Base-by-base conservation (phyloP, 23 tunicate species). In the Clavelina lepadiformis region DNA sequence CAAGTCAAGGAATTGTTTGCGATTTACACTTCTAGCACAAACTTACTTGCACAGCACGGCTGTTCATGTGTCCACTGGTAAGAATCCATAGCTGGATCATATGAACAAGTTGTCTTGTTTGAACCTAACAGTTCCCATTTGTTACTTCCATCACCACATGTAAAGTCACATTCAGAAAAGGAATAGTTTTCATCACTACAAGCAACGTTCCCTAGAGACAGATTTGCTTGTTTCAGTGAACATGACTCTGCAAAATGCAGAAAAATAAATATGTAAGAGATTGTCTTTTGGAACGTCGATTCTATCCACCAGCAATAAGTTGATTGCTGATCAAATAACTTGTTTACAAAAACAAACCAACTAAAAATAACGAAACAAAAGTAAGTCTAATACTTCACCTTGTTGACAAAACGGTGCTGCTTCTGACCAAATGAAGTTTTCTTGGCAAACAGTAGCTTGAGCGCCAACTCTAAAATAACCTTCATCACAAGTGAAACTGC, bases 1-100 rank as follows among this genome's bases (percentile, higher is more conserved):
- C n/a, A n/a, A n/a, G n/a, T n/a, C n/a, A n/a, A n/a, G n/a, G n/a
- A n/a, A n/a, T n/a, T n/a, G n/a, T n/a, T n/a, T n/a, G n/a, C n/a
- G n/a, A n/a, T n/a, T n/a, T n/a, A n/a, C n/a, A n/a, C n/a, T n/a
- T n/a, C n/a, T n/a, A n/a, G n/a, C n/a, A n/a, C n/a, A n/a, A n/a
- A 63, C 83, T 56, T 46, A 86, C 95, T 77, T 58, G 95, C 95
- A 59, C 95, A 86, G 62, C 95, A 86, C 33, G 95, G 95, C 22
- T 77, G 60, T 27, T 78, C 85, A 27, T 34, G 38, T 58, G 74
- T 50, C 95, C 95, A 86, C 49, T 72, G 80, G 33, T 55, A 86
- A 28, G 38, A 26, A 7, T 50, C 59, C 2, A 71, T 51, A 20
- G 54, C 22, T 28, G 65, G 58, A 58, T 72, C 69, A 21, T 19